Evolutionary conservation across 2,888 invertebrate species (phyloP).

Genomic region (Theretra japonica): DNA sequence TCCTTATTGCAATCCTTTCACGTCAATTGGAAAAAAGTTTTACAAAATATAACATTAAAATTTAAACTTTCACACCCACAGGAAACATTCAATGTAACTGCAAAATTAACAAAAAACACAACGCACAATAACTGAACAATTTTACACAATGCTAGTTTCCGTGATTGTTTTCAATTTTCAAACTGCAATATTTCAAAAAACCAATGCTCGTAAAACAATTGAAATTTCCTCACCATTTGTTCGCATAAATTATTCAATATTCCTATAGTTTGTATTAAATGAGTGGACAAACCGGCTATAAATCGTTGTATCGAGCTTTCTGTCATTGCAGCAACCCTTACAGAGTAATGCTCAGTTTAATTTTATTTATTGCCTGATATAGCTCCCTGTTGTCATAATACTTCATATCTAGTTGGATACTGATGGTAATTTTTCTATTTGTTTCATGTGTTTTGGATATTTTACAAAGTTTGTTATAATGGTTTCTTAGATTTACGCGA

Average conservation of each 20-base stretch:
- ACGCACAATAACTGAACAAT: slow-evolving; percentile 46
- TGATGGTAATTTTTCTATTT: slow-evolving; percentile 1
- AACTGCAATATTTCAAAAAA: slow-evolving; percentile 28
- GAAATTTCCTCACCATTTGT: slow-evolving; percentile 58
- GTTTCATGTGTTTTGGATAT: not conserved
- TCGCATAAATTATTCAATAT: slow-evolving; percentile 45
- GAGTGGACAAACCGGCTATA: slow-evolving; percentile 53
- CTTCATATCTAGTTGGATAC: not conserved
- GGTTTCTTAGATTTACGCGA: no score
- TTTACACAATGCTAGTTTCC: slow-evolving; percentile 32
- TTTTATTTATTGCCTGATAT: slow-evolving; percentile 54
- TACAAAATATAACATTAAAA: not conserved
- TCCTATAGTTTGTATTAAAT: slow-evolving; percentile 38
- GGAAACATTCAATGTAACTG: not conserved
- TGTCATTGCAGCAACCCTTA: slow-evolving; percentile 55
- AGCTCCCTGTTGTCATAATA: slow-evolving; percentile 32
- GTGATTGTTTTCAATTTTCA: slow-evolving; percentile 34
- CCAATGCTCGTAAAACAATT: slow-evolving; percentile 36
- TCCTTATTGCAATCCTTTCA: no score
- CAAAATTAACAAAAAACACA: not conserved
- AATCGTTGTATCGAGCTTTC: slow-evolving; percentile 55
- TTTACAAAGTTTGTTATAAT: not conserved
- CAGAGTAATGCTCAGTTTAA: slow-evolving; percentile 56
- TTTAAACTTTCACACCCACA: not conserved
- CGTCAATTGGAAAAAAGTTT: no score